Evolutionary conservation across 2,797 vertebrate species (phyloP), one percentile per base, ranked within the genome.

Genomic region (Lacerta agilis): DNA sequence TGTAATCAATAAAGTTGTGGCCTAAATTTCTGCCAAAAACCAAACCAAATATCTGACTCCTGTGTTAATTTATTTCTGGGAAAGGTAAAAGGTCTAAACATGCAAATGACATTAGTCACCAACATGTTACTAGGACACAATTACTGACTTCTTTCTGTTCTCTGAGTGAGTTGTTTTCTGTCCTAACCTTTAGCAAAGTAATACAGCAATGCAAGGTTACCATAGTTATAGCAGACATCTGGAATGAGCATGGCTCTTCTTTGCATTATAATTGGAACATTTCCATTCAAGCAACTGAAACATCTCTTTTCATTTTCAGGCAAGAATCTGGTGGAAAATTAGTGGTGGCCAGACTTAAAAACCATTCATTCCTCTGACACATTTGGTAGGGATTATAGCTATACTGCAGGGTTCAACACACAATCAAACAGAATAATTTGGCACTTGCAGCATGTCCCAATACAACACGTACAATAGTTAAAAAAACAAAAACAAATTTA

Each of bases 211-310:
- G 79, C 69, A 88, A 88, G 61, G 41, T 88, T 85, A 7, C 43
- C 73, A 36, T 6, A 67, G n/a, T 90, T 87, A 85, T 80, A 87
- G 61, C 20, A 33, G 29, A 84, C 93, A 71, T 86, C 58, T 20
- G 72, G 61, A 86, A 66, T 7, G 5, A 81, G 33, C 20, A 77
- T 7, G 10, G 2, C 73, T 77, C 27, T 71, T 43, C 61, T 25
- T 58, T 79, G 41, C 3, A 10, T 76, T 83, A 27, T 79, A 92
- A 85, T 5, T 78, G 81, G 92, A 55, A 2, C 67, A 87, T 20
- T 88, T 29, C n/a, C 75, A 82, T 87, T 89, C 83, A 86, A 55
- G 69, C 72, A 43, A 43, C n/a, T 71, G 13, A 83, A 41, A 13
- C 3, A 55, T 33, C 61, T 49, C 77, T 85, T 45, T 4, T 4